Conservation (phyloP, 2,113 vertebrate genomes). For the Theropithecus gelada region DNA sequence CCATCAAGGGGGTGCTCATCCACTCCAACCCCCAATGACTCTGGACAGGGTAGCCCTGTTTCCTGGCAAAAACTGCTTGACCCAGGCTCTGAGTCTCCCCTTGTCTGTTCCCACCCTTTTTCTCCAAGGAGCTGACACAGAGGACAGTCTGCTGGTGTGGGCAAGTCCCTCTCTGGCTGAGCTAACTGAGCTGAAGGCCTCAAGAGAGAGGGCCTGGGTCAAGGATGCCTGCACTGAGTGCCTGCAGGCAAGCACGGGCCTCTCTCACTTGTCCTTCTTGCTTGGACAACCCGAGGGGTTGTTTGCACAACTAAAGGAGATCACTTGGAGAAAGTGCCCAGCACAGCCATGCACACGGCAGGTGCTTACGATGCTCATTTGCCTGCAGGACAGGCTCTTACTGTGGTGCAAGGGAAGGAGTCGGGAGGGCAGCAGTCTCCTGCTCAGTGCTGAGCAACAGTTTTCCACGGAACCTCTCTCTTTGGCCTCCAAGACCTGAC, state of each 20-base stretch:
- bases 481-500: background rate
- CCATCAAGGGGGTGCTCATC: background rate
- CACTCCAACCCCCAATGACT: background rate
- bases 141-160: background rate
- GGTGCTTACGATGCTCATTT: background rate
- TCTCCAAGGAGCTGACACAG: background rate
- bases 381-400: background rate
- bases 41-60: background rate
- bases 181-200: background rate
- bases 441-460: background rate
- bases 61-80: background rate
- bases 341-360: background rate
- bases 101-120: background rate
- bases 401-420: background rate
- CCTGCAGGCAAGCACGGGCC: fast-evolving
- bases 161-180: background rate
- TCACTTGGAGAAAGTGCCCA: background rate
- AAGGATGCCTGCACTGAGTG: fast-evolving
- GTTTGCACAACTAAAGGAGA: background rate
- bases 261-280: background rate
- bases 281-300: background rate
- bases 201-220: background rate
- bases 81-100: background rate
- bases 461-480: no score
- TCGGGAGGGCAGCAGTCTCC: fast-evolving